Base-by-base conservation (phyloP, 2,888 invertebrate species). In the Frankliniella intonsa region DNA sequence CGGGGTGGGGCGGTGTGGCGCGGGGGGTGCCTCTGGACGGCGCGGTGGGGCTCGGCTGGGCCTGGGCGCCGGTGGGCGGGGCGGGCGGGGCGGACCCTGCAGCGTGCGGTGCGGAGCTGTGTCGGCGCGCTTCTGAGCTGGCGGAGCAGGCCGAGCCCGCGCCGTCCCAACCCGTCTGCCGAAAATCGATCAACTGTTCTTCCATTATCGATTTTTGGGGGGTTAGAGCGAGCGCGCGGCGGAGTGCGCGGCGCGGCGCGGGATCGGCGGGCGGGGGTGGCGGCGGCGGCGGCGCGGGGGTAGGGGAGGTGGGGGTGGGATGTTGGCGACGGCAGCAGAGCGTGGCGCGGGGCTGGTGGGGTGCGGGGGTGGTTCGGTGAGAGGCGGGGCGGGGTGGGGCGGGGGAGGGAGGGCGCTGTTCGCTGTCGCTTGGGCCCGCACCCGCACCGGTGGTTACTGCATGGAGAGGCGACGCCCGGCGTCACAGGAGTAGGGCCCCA, bases 181-280 rank as follows among this genome's bases (percentile, higher is more conserved):
- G 69, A 76, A 76, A 76, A 76, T 76, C 69, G 69, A 76, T 76
- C 69, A 76, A 76, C 69, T 8, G 69, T 76, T 76, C 69, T 76
- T 76, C 22, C 69, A 76, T 76, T 76, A 76, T 76, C 69, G 69
- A 76, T 76, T 76, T 38, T 76, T 76, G 69, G 69, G 69, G 69
- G 69, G 69, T 76, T 25, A 76, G 22, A 76, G 69, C 69, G 69
- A 76, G 62, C 69, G 69, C 8, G 25, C 14, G 69, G 69, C 22
- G 12, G 25, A 25, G 69, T 17, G 55, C 11, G 55, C 69, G 69
- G 69, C 1, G 69, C 69, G 22, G 69, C 25, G 10, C 22, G 25
- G 22, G 69, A 12, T 8, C 25, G n/a, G 69, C 22, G 22, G 22
- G 69, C 69, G 69, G 22, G 69, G 69, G 22, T 76, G 69, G 69